Base-by-base conservation (phyloP, 2,888 invertebrate genomes). In the Elmis aenea region DNA sequence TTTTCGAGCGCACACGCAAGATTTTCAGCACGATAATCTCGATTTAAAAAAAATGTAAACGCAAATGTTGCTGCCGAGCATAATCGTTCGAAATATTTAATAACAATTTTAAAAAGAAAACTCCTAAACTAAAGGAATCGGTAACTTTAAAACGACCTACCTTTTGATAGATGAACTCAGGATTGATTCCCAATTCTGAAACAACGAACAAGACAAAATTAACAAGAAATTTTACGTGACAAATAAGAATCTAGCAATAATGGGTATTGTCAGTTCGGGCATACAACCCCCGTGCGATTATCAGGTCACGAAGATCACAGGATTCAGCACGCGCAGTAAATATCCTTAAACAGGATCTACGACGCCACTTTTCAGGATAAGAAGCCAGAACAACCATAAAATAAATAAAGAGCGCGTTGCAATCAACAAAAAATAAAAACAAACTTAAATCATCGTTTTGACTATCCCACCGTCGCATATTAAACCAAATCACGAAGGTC, bases 161-260 rank as follows among this genome's bases (percentile, higher is more conserved):
- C 55, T 57, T 56, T 55, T 57, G 57, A 26, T 55, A 38, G 46
- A 57, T 57, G 44, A 54, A 55, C 36, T 56, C 50, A 38, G 54
- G 55, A 51, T 57, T 56, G 29, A 57, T 54, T 29, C 57, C 57
- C 38, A 57, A 37, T 42, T 57, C 57, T 57, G 52, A 32, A 54
- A 54, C 43, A 40, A 45, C 29, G 29, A 33, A 39, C 21, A 29
- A 33, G 27, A 26, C 29, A 12, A 26, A 32, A 32, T 6, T 18
- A 6, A 6, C 18, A 18, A 6, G 8, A 13, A 33, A 29, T 27
- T n/a, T 29, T 25, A 33, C 33, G 15, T 38, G 24, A 38, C 15
- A 33, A 24, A 13, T n/a, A n/a, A n/a, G 20, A 26, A 4, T 8
- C n/a, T n/a, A 14, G 12, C 18, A 27, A 18, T 15, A 36, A 16